Base-by-base conservation (phyloP, 2,113 vertebrate species). In the Salminus brasiliensis region DNA sequence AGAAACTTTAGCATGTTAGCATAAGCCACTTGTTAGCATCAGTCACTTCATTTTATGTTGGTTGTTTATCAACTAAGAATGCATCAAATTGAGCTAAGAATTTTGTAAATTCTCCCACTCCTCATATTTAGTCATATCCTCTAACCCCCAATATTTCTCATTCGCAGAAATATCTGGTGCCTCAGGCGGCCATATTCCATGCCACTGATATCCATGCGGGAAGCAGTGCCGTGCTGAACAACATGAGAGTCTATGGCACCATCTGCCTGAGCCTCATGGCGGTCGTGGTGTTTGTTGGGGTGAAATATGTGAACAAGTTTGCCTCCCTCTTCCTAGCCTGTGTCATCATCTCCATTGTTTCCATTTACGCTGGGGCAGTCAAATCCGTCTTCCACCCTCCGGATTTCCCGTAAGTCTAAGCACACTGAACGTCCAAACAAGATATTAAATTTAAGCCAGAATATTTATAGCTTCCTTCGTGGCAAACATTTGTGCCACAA, bases 241-340 rank as follows among this genome's bases (percentile, higher is more conserved):
- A 98, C 80, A 99, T 99, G 97, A 91, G 98, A 30, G 94, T 99
- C 1, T 99, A 99, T 12, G 98, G 98, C 39, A 95, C 95, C 3
- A 88, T 98, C 52, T 99, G 97, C 83, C 95, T 99, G 83, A 94
- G 91, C 53, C 91, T 99, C 0, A 99, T 99, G 98, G 96, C 95
- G 0, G 89, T 99, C 60, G 97, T 99, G 72, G 98, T 99, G 66
- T 98, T 98, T 15, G 97, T 99, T 0, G 98, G 98, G 0, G 98
- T 99, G 59, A 98, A 98, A 87, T 99, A 99, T 11, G 98, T 99
- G 67, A 99, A 99, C 91, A 99, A 98, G 88, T 93, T 99, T 87
- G 97, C 98, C 29, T 98, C 97, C 0, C 95, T 99, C 53, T 99
- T 99, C 91, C 89, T 99, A 88, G 95, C 95, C 84, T 99, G 97